Evolutionary conservation across 2,113 vertebrate species (phyloP).

Genomic region (Sprattus sprattus): DNA sequence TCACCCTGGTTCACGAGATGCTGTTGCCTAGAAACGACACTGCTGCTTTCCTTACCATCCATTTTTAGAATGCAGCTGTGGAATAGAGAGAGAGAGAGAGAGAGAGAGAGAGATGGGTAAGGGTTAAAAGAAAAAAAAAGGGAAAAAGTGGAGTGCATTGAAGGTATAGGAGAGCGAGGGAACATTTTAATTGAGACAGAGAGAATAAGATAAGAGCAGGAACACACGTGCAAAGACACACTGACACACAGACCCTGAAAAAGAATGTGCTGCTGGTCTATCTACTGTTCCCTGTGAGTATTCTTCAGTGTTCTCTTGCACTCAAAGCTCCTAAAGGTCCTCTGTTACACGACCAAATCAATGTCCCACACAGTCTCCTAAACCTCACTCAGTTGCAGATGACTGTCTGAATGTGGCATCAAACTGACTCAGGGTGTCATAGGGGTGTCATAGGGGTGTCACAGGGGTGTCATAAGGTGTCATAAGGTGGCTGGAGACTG

Average conservation of each 20-base stretch:
- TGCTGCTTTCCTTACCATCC: slow-evolving; percentile 36
- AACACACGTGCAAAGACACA: not conserved
- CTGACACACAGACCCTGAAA: too few species aligned
- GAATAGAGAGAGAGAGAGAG: slow-evolving; percentile 16
- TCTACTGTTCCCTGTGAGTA: not conserved
- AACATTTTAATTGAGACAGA: not conserved
- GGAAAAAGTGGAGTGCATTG: not conserved
- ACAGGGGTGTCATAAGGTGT: too few species aligned
- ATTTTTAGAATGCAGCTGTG: slow-evolving; percentile 48
- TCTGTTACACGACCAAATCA: not conserved
- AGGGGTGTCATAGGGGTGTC: too few species aligned
- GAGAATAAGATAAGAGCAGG: not conserved
- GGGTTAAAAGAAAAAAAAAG: not conserved
- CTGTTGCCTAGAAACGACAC: slow-evolving; percentile 50
- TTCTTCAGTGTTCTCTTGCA: not conserved
- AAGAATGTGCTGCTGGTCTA: too few species aligned
- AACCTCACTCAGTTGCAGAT: not conserved
- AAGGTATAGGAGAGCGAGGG: not conserved
- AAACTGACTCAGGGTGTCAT: not conserved
- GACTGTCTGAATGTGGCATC: not conserved
- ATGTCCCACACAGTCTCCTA: not conserved
- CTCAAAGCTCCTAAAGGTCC: not conserved
- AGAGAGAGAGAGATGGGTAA: not conserved
- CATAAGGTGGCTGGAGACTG: too few species aligned
- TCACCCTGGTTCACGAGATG: slow-evolving; percentile 38